phyloP scores from a whole-genome alignment of 2,797 vertebrate species.

The Novumbra hubbsi region DNA sequence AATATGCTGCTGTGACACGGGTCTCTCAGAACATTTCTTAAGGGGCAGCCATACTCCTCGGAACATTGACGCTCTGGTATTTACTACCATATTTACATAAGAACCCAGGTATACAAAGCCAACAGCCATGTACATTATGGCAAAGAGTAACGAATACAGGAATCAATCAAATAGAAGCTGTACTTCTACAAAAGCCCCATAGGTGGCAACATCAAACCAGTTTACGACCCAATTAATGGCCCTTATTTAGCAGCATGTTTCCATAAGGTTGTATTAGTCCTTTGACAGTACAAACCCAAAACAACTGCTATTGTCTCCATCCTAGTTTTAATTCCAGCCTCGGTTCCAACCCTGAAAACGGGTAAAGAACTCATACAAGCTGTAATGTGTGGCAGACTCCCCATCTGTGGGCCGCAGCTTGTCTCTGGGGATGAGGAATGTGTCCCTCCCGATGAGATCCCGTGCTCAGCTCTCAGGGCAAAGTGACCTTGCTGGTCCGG shows the following conservation, averaged over 20 bases:
- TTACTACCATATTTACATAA: neutral
- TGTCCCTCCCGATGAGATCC: slow-evolving; percentile 48
- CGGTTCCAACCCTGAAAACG: slow-evolving; percentile 25
- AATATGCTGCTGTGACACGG: neutral
- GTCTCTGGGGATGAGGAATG: slow-evolving; percentile 56
- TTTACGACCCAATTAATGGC: slow-evolving; percentile 22
- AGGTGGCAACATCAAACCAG: slow-evolving; percentile 69
- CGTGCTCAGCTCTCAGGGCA: slow-evolving; percentile 56
- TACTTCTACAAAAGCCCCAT: slow-evolving; percentile 57
- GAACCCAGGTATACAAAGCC: neutral
- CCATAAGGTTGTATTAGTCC: slow-evolving; percentile 3
- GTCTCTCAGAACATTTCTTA: neutral
- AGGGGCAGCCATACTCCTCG: neutral
- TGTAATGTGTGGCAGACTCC: neutral
- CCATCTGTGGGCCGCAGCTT: neutral
- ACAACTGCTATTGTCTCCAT: slow-evolving; percentile 30
- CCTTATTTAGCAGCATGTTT: slow-evolving; percentile 25
- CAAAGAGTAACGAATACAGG: neutral
- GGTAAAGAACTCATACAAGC: neutral
- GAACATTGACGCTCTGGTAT: neutral
- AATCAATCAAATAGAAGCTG: slow-evolving; percentile 35
- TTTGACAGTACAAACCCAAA: slow-evolving; percentile 16
- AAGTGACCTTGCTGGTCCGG: slow-evolving; percentile 73
- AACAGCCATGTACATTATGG: neutral
- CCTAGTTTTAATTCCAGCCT: slow-evolving; percentile 42